Conservation (phyloP, 2,797 vertebrate species). For the Pseudocheirus occidentalis region DNA sequence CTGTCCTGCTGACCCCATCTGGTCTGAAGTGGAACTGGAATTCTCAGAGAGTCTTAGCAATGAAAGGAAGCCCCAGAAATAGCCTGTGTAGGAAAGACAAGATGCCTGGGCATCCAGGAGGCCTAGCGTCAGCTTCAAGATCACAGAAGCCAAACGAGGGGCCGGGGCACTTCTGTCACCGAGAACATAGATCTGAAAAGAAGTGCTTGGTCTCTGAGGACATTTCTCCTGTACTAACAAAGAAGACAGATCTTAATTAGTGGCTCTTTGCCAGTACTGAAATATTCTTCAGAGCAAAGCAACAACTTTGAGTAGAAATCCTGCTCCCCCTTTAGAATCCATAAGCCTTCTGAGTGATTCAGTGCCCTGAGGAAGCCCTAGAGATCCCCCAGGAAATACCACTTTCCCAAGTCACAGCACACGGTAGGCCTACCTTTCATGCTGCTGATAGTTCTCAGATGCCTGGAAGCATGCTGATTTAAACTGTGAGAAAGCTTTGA, state of each 20-base stretch:
- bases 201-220: slow-evolving; percentile 62
- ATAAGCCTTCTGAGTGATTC: not conserved
- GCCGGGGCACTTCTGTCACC: slow-evolving; percentile 33
- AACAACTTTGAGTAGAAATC: slow-evolving; percentile 28
- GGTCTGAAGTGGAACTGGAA: slow-evolving; percentile 43
- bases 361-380: not conserved
- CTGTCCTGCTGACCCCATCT: slow-evolving; percentile 53
- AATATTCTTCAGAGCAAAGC: slow-evolving; percentile 67
- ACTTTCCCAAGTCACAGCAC: not conserved
- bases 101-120: not conserved
- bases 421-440: not conserved
- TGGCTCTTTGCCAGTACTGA: slow-evolving; percentile 77
- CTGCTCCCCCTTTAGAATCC: not conserved
- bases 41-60: slow-evolving; percentile 30
- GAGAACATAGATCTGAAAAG: slow-evolving; percentile 58
- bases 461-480: slow-evolving; percentile 69
- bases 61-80: not conserved
- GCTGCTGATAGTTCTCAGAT: slow-evolving; percentile 42
- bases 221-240: slow-evolving; percentile 65
- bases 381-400: not conserved
- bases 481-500: slow-evolving; percentile 48
- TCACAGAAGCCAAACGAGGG: not conserved
- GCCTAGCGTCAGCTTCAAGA: slow-evolving; percentile 16
- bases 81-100: not conserved
- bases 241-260: slow-evolving; percentile 77